phyloP scores from a whole-genome alignment of 2,888 invertebrate genomes.

The Syrista parreyssii region DNA sequence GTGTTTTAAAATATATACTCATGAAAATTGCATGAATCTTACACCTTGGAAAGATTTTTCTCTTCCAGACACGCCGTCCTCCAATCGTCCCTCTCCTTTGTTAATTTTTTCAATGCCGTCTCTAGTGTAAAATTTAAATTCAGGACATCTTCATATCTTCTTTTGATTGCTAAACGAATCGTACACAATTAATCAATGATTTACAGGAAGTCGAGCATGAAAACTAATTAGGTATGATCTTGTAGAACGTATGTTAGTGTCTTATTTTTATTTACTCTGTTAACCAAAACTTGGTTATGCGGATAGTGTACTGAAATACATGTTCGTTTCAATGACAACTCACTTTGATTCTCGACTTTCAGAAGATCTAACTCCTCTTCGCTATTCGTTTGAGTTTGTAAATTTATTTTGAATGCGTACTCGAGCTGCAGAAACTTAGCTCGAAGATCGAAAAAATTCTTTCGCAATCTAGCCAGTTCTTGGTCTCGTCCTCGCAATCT shows the following conservation, averaged over 20 bases:
- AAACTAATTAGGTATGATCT: too few relatives aligned
- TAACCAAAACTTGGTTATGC: too few relatives aligned
- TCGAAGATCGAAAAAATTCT: constrained; percentile 39
- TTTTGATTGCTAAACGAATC: too few relatives aligned
- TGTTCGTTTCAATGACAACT: constrained; percentile 3
- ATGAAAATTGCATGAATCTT: background rate
- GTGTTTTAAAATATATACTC: too few relatives aligned
- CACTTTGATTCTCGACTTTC: constrained; percentile 38
- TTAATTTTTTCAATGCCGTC: constrained; percentile 21
- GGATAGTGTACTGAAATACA: too few relatives aligned
- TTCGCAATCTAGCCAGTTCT: constrained; percentile 39
- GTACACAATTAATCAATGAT: too few relatives aligned
- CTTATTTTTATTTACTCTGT: too few relatives aligned
- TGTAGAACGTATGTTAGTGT: too few relatives aligned
- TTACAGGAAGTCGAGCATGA: too few relatives aligned
- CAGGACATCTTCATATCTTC: too few relatives aligned
- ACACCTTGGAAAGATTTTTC: constrained; percentile 25
- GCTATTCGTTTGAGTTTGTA: constrained; percentile 36
- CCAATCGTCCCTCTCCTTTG: constrained; percentile 33
- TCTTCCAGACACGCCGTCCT: constrained; percentile 31
- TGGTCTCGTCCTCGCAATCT: constrained; percentile 35
- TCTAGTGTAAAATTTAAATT: constrained; percentile 5
- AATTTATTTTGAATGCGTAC: constrained; percentile 47
- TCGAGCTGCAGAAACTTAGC: constrained; percentile 47
- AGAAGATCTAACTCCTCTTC: constrained; percentile 41